Evolutionary conservation across 2,797 vertebrate species (phyloP), one percentile per base, ranked within the genome.

Genomic region (Trichosurus vulpecula): DNA sequence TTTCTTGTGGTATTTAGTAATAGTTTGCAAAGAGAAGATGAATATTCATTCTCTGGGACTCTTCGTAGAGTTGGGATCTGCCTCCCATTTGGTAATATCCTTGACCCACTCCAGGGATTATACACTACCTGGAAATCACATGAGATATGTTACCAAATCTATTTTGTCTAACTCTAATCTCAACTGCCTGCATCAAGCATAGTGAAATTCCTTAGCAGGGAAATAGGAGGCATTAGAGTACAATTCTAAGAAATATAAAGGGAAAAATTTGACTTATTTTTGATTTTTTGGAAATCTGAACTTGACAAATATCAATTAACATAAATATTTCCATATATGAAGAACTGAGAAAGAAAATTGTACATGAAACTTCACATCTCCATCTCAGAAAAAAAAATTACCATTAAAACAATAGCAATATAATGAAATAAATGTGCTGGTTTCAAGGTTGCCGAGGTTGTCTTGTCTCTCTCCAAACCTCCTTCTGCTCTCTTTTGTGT

Each of bases 1-100:
- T 94, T 53, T 81, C 53, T 81, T 58, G 14, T 89, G 53, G 9
- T 94, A 0, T 41, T 95, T 96, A 96, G 96, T 96, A 53, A 92
- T 52, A 51, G 14, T 4, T 14, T 90, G 35, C 90, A 96, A 56
- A 92, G 22, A 61, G 52, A 55, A 93, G 29, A n/a, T 94, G 53
- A 95, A 92, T n/a, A 87, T 55, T 31, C 92, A 92, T 81, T 94
- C 41, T 94, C 47, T 81, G 92, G 54, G 90, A 11, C 95, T 94
- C 35, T 93, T 93, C 41, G 94, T 94, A 96, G 30, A 54, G 3
- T 31, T 95, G 58, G 61, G 95, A 92, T 89, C 53, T 93, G 29
- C 51, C 92, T 93, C 94, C 16, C 6, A 56, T 89, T 30, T 11
- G 61, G 92, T 96, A 66, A 89, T 96, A 51, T 92, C 2, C 9